A percentile compares a stretch with the other conserved stretches of the same genome.
phyloP scores from a whole-genome alignment of 2,888 invertebrate species.

The Aporophyla lueneburgensis region DNA sequence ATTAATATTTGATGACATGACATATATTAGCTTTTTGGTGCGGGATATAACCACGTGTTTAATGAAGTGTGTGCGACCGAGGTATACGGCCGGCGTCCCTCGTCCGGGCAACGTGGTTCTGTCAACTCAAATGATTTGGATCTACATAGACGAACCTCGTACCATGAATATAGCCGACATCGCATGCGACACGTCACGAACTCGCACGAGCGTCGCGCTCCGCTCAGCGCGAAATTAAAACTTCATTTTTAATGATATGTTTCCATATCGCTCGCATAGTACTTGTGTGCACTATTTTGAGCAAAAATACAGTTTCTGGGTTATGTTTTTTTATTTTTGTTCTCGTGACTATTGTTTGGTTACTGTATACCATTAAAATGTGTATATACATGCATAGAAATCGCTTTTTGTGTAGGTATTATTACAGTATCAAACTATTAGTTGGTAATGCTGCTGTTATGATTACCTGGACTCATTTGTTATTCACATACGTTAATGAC shows the following conservation, averaged over 20 bases:
- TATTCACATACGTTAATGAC: conserved; percentile 20
- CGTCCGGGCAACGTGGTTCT: conserved; percentile 25
- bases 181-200: conserved; percentile 70
- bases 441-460: conserved; percentile 16
- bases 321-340: conserved; percentile 50
- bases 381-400: not conserved
- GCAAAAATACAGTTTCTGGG: conserved; percentile 64
- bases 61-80: conserved; percentile 50
- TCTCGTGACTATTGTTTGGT: conserved; percentile 17
- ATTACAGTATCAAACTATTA: conserved; percentile 22
- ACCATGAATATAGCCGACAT: conserved; percentile 67
- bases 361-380: not conserved
- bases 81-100: conserved; percentile 26
- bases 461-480: conserved; percentile 12
- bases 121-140: conserved; percentile 75
- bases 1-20: conserved; percentile 45
- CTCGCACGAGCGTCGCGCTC: conserved; percentile 52
- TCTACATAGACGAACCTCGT: conserved; percentile 64
- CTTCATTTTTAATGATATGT: conserved; percentile 88
- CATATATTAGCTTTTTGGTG: conserved; percentile 43
- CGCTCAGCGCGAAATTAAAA: conserved; percentile 82
- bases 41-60: conserved; percentile 42
- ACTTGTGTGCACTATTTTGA: conserved; percentile 66
- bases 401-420: conserved; percentile 8
- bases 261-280: conserved; percentile 75